These are phyloP conservation scores for Cynoglossus semilaevis DNA, from an alignment of 2,113 vertebrate species.

Conservation along the genomic window DNA sequence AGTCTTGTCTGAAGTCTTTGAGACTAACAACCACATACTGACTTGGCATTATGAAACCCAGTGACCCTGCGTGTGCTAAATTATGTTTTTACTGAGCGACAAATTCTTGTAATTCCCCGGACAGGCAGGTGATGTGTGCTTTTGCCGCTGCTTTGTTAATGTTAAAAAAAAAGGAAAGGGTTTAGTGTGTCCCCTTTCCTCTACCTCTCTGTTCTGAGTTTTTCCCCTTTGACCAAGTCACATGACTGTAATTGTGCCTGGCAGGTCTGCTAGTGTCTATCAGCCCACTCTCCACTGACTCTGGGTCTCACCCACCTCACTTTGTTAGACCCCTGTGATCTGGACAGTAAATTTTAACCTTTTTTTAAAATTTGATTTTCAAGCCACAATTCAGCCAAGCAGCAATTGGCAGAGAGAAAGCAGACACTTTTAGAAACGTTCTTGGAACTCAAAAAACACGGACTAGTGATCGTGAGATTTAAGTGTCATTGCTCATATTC, in stretches of 20 bases:
- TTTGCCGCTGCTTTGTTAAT: neutral
- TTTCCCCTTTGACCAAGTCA: constrained; percentile 55
- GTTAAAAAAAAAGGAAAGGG: neutral
- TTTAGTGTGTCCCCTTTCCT: constrained; percentile 9
- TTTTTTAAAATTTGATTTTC: neutral
- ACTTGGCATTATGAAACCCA: neutral
- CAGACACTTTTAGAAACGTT: neutral
- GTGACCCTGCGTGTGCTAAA: constrained; percentile 12
- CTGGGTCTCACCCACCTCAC: constrained; percentile 42
- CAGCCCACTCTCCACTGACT: constrained; percentile 50
- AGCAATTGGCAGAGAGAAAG: neutral
- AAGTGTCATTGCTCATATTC: too few relatives aligned
- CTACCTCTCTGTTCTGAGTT: constrained; percentile 16
- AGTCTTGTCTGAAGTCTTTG: neutral
- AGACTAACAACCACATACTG: neutral
- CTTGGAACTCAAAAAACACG: too few relatives aligned
- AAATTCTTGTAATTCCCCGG: constrained; percentile 29
- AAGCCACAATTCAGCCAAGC: neutral
- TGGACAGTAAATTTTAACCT: neutral
- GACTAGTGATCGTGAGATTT: too few relatives aligned
- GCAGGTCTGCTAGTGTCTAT: constrained; percentile 62
- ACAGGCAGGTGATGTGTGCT: constrained; percentile 29
- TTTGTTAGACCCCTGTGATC: constrained; percentile 45
- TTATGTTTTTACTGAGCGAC: neutral
- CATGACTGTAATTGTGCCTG: constrained; percentile 71